Percentiles rank a stretch among this genome's conserved stretches.
Conservation (phyloP, 2,888 invertebrate species). For the Drosophila bunnanda region DNA sequence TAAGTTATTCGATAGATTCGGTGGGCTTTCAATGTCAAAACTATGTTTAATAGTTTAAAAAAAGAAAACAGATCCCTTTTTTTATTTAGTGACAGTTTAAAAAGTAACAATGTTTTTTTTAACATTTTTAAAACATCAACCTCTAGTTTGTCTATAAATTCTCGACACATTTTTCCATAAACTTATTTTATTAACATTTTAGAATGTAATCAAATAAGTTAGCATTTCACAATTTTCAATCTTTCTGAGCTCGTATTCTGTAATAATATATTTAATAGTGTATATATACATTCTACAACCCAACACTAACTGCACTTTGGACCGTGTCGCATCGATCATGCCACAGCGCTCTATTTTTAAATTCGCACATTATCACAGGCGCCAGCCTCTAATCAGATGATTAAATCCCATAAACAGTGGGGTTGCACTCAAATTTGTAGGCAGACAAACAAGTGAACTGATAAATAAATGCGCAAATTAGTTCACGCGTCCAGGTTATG, state of each 20-base stretch:
- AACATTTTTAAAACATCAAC: too few relatives aligned
- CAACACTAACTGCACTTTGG: slow-evolving; percentile 20
- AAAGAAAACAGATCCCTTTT: too few relatives aligned
- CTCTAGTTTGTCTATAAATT: too few relatives aligned
- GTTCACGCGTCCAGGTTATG: slow-evolving; percentile 62
- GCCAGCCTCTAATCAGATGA: slow-evolving; percentile 25
- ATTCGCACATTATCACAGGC: slow-evolving; percentile 25
- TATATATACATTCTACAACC: not conserved
- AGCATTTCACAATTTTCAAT: too few relatives aligned
- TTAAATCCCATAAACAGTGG: not conserved
- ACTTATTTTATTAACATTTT: too few relatives aligned
- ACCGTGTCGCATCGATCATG: slow-evolving; percentile 41
- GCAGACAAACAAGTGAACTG: slow-evolving; percentile 28
- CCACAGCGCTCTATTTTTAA: slow-evolving; percentile 42
- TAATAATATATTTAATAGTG: not conserved
- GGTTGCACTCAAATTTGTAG: slow-evolving; percentile 10
- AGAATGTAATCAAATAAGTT: too few relatives aligned
- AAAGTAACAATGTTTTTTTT: too few relatives aligned
- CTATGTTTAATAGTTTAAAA: too few relatives aligned
- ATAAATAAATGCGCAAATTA: slow-evolving; percentile 52
- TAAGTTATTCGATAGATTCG: not conserved
- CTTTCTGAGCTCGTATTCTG: not conserved
- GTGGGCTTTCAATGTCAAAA: not conserved
- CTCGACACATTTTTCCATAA: too few relatives aligned
- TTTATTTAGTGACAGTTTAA: too few relatives aligned